Evolutionary conservation across 2,113 vertebrate genomes (phyloP).

Genomic region (Cinclus cinclus): DNA sequence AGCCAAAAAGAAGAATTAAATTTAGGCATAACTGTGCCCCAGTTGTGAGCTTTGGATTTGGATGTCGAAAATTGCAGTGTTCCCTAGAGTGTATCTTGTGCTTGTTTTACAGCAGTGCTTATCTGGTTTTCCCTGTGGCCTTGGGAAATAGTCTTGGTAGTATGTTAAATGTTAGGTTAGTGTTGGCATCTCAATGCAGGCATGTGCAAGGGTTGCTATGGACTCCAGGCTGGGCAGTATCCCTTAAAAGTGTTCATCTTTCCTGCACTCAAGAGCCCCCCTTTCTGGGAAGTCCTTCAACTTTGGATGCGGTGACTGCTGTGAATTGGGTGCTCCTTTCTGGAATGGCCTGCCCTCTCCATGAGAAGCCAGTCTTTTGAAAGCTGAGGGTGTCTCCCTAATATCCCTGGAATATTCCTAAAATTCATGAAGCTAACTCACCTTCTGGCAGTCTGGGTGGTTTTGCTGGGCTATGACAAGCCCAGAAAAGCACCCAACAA

Average conservation of each 20-base stretch:
- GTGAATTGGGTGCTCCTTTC: neutral
- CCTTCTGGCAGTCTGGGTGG: neutral
- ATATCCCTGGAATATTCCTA: accelerated
- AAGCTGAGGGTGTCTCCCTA: neutral
- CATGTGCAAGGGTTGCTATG: neutral
- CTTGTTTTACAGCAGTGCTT: neutral
- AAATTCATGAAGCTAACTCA: neutral
- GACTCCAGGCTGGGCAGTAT: neutral
- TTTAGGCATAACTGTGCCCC: neutral
- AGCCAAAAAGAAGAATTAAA: neutral
- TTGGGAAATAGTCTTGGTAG: neutral
- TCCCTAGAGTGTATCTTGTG: neutral
- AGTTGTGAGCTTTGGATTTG: neutral
- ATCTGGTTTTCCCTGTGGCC: neutral
- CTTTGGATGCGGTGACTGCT: accelerated
- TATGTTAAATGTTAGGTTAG: neutral
- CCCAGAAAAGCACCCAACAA: neutral
- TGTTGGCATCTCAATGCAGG: neutral
- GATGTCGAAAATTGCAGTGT: neutral
- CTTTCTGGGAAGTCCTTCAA: neutral
- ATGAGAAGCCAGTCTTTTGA: neutral
- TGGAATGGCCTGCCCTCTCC: neutral
- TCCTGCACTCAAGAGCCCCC: neutral
- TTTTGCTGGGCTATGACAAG: neutral
- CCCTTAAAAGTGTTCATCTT: neutral